Conservation (phyloP, 2,888 invertebrate genomes). For the Barypeithes pellucidus region DNA sequence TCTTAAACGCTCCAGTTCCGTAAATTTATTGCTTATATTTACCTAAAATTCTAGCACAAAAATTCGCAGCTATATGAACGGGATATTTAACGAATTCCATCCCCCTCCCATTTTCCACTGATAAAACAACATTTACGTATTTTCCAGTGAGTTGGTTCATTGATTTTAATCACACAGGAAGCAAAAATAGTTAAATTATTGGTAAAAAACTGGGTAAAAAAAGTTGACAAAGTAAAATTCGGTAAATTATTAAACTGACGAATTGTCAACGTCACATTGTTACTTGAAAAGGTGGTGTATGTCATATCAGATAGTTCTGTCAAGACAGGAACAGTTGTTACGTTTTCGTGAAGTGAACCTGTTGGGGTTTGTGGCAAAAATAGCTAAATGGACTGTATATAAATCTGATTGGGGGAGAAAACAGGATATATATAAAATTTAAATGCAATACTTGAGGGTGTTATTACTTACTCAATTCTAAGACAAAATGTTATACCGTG, state of each 20-base stretch:
- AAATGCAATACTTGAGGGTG: too few relatives aligned
- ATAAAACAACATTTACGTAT: slow-evolving; percentile 78
- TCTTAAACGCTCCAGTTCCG: background rate
- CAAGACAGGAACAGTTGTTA: too few relatives aligned
- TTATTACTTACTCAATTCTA: too few relatives aligned
- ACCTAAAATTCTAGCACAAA: slow-evolving; percentile 66
- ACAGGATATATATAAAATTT: too few relatives aligned
- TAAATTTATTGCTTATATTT: slow-evolving; percentile 38
- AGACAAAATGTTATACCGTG: too few relatives aligned
- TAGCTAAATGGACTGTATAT: too few relatives aligned
- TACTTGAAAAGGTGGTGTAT: too few relatives aligned
- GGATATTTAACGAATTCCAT: slow-evolving; percentile 66
- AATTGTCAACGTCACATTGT: background rate
- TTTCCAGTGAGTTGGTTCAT: slow-evolving; percentile 76
- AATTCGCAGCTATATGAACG: slow-evolving; percentile 65
- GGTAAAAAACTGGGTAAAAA: slow-evolving; percentile 11
- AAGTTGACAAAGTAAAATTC: slow-evolving; percentile 12
- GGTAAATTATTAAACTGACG: slow-evolving; percentile 6
- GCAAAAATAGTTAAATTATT: background rate
- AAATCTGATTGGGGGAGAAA: too few relatives aligned
- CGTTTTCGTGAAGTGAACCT: too few relatives aligned
- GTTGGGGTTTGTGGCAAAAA: too few relatives aligned
- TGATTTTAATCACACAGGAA: slow-evolving; percentile 13
- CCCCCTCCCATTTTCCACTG: slow-evolving; percentile 78
- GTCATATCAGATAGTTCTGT: too few relatives aligned